Conservation (phyloP, 2,888 invertebrate species). For the Deroplatys truncata region DNA sequence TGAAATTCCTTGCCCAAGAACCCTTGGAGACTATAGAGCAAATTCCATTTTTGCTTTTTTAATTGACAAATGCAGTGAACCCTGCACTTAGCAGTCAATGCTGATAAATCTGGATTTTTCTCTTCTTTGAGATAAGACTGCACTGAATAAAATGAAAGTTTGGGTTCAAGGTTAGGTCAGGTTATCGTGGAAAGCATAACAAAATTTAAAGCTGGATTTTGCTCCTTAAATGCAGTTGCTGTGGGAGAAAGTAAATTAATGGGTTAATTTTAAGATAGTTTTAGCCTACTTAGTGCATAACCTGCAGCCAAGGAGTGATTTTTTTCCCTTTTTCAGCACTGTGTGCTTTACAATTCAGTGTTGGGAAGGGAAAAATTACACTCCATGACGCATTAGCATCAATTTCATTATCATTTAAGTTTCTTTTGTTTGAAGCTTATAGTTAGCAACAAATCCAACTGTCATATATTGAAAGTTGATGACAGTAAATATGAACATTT, state of each 20-base stretch:
- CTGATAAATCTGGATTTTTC: background rate
- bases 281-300: background rate
- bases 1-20: too few species aligned
- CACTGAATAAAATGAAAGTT: background rate
- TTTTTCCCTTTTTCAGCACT: background rate
- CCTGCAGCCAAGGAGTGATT: background rate
- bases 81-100: background rate
- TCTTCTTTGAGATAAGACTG: background rate
- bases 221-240: background rate
- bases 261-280: too few species aligned
- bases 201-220: background rate
- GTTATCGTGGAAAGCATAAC: background rate
- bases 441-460: too few species aligned
- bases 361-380: background rate
- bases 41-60: background rate
- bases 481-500: background rate
- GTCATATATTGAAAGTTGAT: too few species aligned
- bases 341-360: background rate
- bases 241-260: background rate
- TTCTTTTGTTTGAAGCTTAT: background rate
- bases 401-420: background rate
- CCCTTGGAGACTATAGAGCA: background rate
- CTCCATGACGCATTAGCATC: background rate
- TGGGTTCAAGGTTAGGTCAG: constrained; percentile 2
- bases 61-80: background rate